Conservation (phyloP, 2,797 vertebrate species). For the Aselliscus stoliczkanus region DNA sequence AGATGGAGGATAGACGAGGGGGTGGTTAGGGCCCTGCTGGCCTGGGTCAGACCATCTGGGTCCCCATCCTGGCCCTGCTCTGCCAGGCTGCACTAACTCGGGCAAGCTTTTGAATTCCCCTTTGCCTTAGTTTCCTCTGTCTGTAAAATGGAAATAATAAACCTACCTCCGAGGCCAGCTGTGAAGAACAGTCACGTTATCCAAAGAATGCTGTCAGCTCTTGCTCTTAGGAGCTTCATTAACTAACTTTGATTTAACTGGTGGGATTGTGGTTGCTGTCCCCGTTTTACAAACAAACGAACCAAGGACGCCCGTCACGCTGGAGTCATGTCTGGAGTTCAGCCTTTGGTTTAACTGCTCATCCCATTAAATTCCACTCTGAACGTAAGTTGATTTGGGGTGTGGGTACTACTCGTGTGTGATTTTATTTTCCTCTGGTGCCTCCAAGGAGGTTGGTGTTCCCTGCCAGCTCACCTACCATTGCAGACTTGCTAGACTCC, state of each 20-base stretch:
- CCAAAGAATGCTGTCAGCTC: neutral
- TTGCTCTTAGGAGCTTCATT: neutral
- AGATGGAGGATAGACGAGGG: neutral
- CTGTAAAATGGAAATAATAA: neutral
- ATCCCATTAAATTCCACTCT: neutral
- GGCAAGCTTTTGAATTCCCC: neutral
- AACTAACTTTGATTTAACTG: neutral
- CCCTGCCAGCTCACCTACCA: conserved; percentile 12
- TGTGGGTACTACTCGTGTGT: neutral
- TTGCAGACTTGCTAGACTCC: conserved; percentile 49
- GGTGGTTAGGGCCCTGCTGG: neutral
- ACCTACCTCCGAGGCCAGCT: neutral
- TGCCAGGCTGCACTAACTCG: neutral
- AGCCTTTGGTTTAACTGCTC: neutral
- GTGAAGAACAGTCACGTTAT: neutral
- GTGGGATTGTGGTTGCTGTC: neutral
- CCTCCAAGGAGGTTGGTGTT: conserved; percentile 43
- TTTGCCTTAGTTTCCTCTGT: neutral
- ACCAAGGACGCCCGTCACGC: neutral
- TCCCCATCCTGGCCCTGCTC: neutral
- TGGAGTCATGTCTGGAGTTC: neutral
- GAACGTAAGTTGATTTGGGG: neutral
- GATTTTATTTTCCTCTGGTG: conserved; percentile 32
- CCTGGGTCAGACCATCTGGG: fast-evolving
- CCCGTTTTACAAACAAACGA: neutral